Evolutionary conservation across 2,888 invertebrate species (phyloP).

Genomic region (Mantis religiosa): DNA sequence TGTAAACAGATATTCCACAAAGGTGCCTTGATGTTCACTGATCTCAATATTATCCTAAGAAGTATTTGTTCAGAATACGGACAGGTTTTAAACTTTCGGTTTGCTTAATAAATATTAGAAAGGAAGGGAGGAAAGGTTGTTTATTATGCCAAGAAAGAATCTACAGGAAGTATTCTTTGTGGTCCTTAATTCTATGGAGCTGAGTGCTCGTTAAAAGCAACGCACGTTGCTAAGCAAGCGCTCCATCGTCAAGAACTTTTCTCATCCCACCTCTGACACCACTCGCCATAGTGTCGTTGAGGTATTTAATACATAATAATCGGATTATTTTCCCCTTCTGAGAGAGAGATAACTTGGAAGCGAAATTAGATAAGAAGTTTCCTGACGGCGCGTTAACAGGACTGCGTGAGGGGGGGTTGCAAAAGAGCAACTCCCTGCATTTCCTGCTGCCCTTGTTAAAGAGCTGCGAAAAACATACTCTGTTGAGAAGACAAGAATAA

Average conservation of each 20-base stretch:
- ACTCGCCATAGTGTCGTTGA: slow-evolving; percentile 1
- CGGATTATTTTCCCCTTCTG: not conserved
- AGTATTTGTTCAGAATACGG: no score
- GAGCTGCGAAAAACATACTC: not conserved
- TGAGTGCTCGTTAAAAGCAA: no score
- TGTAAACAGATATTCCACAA: no score
- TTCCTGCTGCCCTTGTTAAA: not conserved
- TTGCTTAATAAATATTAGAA: no score
- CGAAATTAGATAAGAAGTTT: slow-evolving; percentile 7
- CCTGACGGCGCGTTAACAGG: not conserved
- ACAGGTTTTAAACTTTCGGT: no score
- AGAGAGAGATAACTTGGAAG: not conserved
- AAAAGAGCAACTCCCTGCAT: not conserved
- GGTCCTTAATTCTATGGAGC: no score
- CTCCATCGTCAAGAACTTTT: not conserved
- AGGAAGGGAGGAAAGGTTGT: no score
- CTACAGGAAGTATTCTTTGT: no score
- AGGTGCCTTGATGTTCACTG: no score
- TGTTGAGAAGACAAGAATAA: not conserved
- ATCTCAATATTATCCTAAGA: no score
- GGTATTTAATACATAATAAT: slow-evolving; percentile 11
- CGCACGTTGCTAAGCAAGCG: not conserved
- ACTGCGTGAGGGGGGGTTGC: not conserved
- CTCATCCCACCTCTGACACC: not conserved
- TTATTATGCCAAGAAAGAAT: no score